Percentiles rank a stretch among this genome's conserved stretches.
These are phyloP conservation scores for Drosophila mercatorum DNA, from an alignment of 2,888 invertebrate species.

Conservation along the genomic window DNA sequence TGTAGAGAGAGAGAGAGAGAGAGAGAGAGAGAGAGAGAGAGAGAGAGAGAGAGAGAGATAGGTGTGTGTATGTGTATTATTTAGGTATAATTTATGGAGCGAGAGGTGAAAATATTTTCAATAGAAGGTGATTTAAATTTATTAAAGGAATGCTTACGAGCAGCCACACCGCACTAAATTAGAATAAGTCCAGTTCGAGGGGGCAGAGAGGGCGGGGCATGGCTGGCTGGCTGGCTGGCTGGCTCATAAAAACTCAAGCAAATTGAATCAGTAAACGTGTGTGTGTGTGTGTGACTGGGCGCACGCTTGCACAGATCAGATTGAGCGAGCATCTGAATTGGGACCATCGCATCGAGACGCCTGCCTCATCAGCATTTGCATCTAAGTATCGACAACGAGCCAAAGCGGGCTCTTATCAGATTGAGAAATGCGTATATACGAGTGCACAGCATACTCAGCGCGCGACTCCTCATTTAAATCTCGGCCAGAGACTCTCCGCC, in stretches of 20 bases:
- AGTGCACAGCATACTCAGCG: slow-evolving; percentile 50
- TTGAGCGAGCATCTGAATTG: slow-evolving; percentile 32
- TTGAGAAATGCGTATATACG: slow-evolving; percentile 40
- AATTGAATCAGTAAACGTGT: slow-evolving; percentile 69
- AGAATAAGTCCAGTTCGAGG: slow-evolving; percentile 65
- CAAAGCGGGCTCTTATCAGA: slow-evolving; percentile 66
- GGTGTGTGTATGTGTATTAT: slow-evolving; percentile 34
- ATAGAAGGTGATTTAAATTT: slow-evolving; percentile 81
- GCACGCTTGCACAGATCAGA: slow-evolving; percentile 64
- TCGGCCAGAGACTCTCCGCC: slow-evolving; percentile 31
- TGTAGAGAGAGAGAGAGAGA: neutral
- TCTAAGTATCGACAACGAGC: slow-evolving; percentile 51
- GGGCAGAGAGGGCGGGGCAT: slow-evolving; percentile 1
- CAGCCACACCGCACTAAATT: slow-evolving; percentile 75
- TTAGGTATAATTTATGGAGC: slow-evolving; percentile 72
- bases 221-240: slow-evolving; percentile 38
- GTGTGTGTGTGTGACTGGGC: slow-evolving; percentile 53
- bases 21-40: neutral
- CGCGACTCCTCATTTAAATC: slow-evolving; percentile 76
- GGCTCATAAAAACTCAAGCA: slow-evolving; percentile 73
- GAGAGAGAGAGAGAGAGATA: no score
- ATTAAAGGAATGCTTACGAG: slow-evolving; percentile 80
- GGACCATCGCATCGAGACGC: slow-evolving; percentile 40
- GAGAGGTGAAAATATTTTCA: slow-evolving; percentile 80
- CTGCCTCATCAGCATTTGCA: slow-evolving; percentile 34